Evolutionary conservation across 2,888 invertebrate species (phyloP).

Genomic region (Philhelius pedissequus): DNA sequence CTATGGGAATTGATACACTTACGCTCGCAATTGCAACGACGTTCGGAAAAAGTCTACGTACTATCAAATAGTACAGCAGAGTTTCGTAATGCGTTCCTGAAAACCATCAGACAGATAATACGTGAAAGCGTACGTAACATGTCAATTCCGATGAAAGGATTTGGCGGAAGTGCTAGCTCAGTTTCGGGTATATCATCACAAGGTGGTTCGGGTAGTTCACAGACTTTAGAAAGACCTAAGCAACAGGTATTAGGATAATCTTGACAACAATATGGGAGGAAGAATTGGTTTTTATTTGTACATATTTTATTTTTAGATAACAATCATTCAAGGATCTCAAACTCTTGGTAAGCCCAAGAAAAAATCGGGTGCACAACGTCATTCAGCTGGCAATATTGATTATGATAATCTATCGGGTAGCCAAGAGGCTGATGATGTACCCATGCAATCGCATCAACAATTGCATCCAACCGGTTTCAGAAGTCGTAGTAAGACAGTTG

Average conservation of each 20-base stretch:
- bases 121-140: constrained; percentile 98
- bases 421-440: constrained; percentile 86
- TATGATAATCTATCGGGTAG: constrained; percentile 88
- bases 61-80: constrained; percentile 97
- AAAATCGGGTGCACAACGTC: constrained; percentile 86
- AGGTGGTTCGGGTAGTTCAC: constrained; percentile 80
- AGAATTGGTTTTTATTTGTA: not conserved
- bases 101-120: constrained; percentile 97
- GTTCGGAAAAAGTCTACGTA: constrained; percentile 97
- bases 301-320: constrained; percentile 78
- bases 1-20: constrained; percentile 98
- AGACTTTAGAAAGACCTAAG: constrained; percentile 83
- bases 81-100: constrained; percentile 97
- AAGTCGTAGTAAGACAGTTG: constrained; percentile 93
- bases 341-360: constrained; percentile 90
- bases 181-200: constrained; percentile 78
- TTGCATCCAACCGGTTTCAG: constrained; percentile 82
- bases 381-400: constrained; percentile 92
- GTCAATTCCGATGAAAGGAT: constrained; percentile 92
- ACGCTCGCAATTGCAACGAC: constrained; percentile 93
- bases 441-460: constrained; percentile 76
- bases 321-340: constrained; percentile 87
- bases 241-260: constrained; percentile 80
- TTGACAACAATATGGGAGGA: too few relatives aligned
- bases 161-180: constrained; percentile 80